phyloP scores from a whole-genome alignment of 2,797 vertebrate genomes.

The Sebastes diaconus region DNA sequence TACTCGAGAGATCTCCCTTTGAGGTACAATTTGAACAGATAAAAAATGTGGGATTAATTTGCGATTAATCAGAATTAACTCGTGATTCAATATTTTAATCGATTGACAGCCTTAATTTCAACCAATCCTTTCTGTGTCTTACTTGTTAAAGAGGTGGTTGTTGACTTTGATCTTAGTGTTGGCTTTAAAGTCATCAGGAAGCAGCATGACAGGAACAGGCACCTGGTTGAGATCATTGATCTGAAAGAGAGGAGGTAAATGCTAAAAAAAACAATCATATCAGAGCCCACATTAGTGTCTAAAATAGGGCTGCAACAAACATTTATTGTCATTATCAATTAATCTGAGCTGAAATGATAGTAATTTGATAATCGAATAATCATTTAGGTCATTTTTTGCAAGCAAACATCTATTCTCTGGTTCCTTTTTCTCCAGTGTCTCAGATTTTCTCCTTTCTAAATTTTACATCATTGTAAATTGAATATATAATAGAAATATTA shows the following conservation, averaged over 20 bases:
- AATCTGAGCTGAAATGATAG: not conserved
- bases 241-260: constrained; percentile 64
- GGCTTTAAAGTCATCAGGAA: constrained; percentile 96
- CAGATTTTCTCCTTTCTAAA: not conserved
- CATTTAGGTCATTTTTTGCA: not conserved
- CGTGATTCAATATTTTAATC: too few species aligned
- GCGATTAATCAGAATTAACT: too few species aligned
- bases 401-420: not conserved
- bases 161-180: constrained; percentile 97
- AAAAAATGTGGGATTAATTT: too few species aligned
- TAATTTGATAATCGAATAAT: not conserved
- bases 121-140: constrained; percentile 7
- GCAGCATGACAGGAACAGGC: constrained; percentile 92
- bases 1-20: too few species aligned
- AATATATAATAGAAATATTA: too few species aligned
- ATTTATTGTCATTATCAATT: not conserved
- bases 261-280: not conserved
- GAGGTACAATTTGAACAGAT: too few species aligned
- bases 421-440: not conserved
- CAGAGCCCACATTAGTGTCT: not conserved
- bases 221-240: constrained; percentile 95
- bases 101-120: not conserved
- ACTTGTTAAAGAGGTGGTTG: constrained; percentile 98
- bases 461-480: not conserved
- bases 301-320: not conserved